Percentiles rank a stretch among this genome's conserved stretches.
Evolutionary conservation across 2,113 vertebrate genomes (phyloP).

Genomic region (Python bivittatus): DNA sequence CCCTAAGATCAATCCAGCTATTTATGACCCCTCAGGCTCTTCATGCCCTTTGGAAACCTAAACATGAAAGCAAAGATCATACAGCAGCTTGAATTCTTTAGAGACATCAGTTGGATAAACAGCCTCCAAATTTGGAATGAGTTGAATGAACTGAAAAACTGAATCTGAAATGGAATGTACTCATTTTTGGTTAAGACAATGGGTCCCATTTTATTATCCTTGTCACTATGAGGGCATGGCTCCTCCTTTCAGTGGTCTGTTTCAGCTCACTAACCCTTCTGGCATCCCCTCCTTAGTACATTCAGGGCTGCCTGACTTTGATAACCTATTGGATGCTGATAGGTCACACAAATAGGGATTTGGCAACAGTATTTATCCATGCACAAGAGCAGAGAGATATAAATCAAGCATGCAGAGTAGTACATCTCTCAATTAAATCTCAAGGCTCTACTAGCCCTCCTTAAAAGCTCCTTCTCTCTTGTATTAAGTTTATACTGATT

Average conservation of each 20-base stretch:
- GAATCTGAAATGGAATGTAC: not conserved
- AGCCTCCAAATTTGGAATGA: constrained; percentile 12
- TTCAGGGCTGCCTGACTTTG: constrained; percentile 24
- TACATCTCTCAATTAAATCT: not conserved
- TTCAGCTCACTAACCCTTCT: not conserved
- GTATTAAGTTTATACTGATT: not conserved
- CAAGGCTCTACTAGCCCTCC: not conserved
- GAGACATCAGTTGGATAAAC: constrained; percentile 35
- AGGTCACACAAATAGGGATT: not conserved
- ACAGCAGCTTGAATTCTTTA: not conserved
- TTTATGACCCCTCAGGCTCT: not conserved
- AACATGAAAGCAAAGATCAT: not conserved
- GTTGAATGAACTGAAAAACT: not conserved
- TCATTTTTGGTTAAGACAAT: accelerated
- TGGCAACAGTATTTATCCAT: constrained; percentile 18
- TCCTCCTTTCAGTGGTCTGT: not conserved
- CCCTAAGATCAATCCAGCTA: not conserved
- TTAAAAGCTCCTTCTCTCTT: not conserved
- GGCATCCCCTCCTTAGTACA: not conserved
- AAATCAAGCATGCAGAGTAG: not conserved
- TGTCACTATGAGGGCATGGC: accelerated
- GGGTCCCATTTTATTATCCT: not conserved
- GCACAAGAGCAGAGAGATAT: not conserved
- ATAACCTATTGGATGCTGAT: not conserved
- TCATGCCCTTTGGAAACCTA: not conserved